These are phyloP conservation scores for Orthosia cruda DNA, from an alignment of 2,888 invertebrate species.

Conservation along the genomic window DNA sequence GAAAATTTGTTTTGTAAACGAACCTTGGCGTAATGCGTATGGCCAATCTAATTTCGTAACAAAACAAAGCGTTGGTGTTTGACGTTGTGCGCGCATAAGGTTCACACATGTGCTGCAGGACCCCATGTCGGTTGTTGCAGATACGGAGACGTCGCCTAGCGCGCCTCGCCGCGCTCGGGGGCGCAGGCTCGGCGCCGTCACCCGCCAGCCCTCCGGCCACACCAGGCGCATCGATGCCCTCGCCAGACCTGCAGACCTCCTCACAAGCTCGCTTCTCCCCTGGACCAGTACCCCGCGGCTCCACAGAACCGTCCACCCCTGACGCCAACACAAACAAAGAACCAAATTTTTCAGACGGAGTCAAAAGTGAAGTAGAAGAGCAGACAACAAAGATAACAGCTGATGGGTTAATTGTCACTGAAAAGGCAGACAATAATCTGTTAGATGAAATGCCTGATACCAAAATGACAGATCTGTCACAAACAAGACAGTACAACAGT, in stretches of 20 bases:
- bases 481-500: conserved; percentile 89
- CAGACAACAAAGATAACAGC: conserved; percentile 86
- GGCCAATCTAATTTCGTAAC: conserved; percentile 91
- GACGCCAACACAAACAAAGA: conserved; percentile 85
- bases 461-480: conserved; percentile 90
- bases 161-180: conserved; percentile 93
- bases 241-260: conserved; percentile 75
- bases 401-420: conserved; percentile 89
- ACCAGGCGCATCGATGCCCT: conserved; percentile 85
- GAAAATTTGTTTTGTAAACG: conserved; percentile 85
- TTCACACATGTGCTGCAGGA: conserved; percentile 80
- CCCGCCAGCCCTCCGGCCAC: conserved; percentile 89
- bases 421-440: conserved; percentile 88
- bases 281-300: conserved; percentile 76
- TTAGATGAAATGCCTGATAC: conserved; percentile 90
- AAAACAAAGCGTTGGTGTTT: conserved; percentile 90
- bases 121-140: conserved; percentile 88
- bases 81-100: conserved; percentile 77
- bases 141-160: conserved; percentile 95
- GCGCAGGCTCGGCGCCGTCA: conserved; percentile 87
- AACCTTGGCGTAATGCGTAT: conserved; percentile 87
- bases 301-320: conserved; percentile 82
- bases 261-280: conserved; percentile 79
- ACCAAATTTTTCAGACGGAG: conserved; percentile 84
- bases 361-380: conserved; percentile 83